Conservation (phyloP, 2,113 vertebrate genomes). For the Dendrocopos noguchii region DNA sequence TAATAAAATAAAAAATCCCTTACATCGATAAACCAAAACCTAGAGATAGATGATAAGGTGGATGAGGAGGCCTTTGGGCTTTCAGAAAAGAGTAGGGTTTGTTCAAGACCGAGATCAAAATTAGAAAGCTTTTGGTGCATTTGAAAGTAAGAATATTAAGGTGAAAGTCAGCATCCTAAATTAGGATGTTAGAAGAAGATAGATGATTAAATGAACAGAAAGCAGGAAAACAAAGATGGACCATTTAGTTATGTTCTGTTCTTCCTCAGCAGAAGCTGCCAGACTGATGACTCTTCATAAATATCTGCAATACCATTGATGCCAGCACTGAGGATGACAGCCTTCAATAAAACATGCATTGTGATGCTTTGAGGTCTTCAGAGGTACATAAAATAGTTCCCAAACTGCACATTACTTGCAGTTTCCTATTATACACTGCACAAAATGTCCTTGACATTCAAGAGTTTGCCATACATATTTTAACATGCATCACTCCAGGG, state of each 20-base stretch:
- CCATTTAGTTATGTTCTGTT: background rate
- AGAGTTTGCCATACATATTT: conserved; percentile 78
- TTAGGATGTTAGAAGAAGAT: background rate
- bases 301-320: conserved; percentile 65
- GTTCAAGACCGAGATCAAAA: background rate
- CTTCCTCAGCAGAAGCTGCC: background rate
- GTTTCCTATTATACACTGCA: conserved; percentile 73
- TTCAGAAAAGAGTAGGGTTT: background rate
- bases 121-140: background rate
- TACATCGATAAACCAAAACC: background rate
- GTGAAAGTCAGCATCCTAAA: background rate
- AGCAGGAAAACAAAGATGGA: background rate
- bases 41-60: background rate
- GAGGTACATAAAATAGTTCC: conserved; percentile 74
- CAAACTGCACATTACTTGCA: conserved; percentile 77
- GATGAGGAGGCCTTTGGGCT: background rate
- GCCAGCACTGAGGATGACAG: conserved; percentile 39
- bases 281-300: conserved; percentile 62
- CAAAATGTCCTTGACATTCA: conserved; percentile 86
- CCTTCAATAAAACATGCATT: conserved; percentile 74
- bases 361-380: conserved; percentile 75
- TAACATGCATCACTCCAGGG: conserved; percentile 81
- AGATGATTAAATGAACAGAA: background rate
- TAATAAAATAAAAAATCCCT: background rate
- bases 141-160: background rate